These are phyloP conservation scores for Galeopsomyia nigrocyanea DNA, from an alignment of 2,888 invertebrate species.

Conservation along the genomic window DNA sequence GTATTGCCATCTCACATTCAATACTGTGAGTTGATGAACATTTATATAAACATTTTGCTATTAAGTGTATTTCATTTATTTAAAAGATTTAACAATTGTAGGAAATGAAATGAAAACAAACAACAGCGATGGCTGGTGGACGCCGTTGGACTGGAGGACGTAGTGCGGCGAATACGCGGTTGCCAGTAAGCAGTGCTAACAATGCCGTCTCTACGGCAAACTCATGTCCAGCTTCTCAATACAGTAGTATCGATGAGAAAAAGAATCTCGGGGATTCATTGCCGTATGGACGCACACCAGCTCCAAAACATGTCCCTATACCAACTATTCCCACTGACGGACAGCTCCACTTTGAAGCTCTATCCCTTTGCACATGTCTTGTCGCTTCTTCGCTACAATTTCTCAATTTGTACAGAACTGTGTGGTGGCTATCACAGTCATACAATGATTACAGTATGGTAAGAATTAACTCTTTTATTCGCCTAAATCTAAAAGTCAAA, in stretches of 20 bases:
- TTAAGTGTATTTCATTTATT: no score
- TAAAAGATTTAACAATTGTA: neutral
- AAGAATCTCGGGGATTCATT: conserved; percentile 54
- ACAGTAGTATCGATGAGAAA: conserved; percentile 57
- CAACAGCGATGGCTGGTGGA: conserved; percentile 61
- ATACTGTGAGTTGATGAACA: no score
- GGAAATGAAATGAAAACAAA: conserved; percentile 41
- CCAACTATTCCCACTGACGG: conserved; percentile 84
- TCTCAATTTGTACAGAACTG: conserved; percentile 93
- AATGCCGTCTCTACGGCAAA: conserved; percentile 32
- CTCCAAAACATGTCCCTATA: conserved; percentile 86
- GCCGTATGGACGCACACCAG: conserved; percentile 68
- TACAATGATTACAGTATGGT: conserved; percentile 91
- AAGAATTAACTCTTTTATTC: conserved; percentile 57
- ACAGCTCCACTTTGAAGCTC: conserved; percentile 86
- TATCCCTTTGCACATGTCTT: conserved; percentile 85
- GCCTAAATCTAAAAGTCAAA: conserved; percentile 5
- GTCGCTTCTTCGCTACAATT: conserved; percentile 90
- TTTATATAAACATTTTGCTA: no score
- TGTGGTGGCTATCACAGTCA: conserved; percentile 98
- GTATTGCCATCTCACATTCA: no score
- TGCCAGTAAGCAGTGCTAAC: conserved; percentile 62
- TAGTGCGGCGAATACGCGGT: conserved; percentile 60
- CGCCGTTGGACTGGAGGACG: conserved; percentile 62
- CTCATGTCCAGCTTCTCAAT: conserved; percentile 11